Percentiles rank a stretch among this genome's conserved stretches.
Conservation (phyloP, 1,140 invertebrate genomes). For the Lethocerus indicus region DNA sequence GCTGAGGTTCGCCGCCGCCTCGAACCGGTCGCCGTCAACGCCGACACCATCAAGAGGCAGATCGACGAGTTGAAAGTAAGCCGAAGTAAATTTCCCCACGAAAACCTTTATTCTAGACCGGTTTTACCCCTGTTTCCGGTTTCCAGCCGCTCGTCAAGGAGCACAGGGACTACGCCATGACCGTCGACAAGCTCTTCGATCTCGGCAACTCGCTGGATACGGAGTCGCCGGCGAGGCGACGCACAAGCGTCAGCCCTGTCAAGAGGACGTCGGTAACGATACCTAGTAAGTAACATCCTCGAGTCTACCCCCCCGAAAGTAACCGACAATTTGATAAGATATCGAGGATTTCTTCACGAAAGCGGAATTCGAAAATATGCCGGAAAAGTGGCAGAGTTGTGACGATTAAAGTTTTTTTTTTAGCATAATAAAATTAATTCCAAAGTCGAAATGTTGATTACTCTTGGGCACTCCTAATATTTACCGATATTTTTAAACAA, state of each 20-base stretch:
- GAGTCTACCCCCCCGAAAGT: too few relatives aligned
- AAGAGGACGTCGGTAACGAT: slow-evolving; percentile 46
- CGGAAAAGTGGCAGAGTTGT: too few relatives aligned
- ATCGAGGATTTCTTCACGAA: too few relatives aligned
- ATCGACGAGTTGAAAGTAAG: slow-evolving; percentile 61
- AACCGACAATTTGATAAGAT: too few relatives aligned
- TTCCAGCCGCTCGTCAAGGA: slow-evolving; percentile 66
- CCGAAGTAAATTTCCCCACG: not conserved
- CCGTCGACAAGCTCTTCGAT: slow-evolving; percentile 74
- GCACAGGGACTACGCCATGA: slow-evolving; percentile 68
- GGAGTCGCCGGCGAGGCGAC: slow-evolving; percentile 51
- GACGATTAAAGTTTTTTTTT: too few relatives aligned
- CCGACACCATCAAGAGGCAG: slow-evolving; percentile 68
- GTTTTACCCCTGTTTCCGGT: slow-evolving; percentile 6
- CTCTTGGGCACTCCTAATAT: too few relatives aligned
- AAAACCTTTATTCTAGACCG: not conserved
- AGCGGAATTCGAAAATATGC: too few relatives aligned
- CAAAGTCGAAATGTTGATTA: too few relatives aligned
- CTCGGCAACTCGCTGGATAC: slow-evolving; percentile 71
- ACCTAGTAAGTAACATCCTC: too few relatives aligned
- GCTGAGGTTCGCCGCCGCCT: slow-evolving; percentile 31
- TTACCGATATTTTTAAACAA: too few relatives aligned
- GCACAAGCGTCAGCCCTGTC: slow-evolving; percentile 47
- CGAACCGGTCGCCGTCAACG: slow-evolving; percentile 69
- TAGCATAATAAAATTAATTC: too few relatives aligned